These are phyloP conservation scores for Dolomedes plantarius DNA, from an alignment of 2,888 invertebrate species.

Conservation along the genomic window DNA sequence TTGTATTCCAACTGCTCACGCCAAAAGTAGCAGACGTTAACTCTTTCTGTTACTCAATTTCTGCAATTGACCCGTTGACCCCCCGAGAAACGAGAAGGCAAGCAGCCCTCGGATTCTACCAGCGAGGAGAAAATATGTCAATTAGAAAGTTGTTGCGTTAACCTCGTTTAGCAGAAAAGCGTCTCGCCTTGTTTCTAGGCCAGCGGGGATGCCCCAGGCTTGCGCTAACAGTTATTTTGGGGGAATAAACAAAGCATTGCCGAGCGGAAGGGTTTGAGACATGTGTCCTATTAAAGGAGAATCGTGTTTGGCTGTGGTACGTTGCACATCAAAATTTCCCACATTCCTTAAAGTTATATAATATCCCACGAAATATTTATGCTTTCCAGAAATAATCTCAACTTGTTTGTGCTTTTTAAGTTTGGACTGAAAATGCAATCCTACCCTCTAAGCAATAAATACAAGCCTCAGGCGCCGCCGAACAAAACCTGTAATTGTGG, in stretches of 20 bases:
- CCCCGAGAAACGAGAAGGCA: neutral
- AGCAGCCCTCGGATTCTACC: neutral
- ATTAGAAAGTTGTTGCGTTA: constrained; percentile 3
- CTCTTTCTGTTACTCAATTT: no score
- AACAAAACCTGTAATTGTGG: no score
- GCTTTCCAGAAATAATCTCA: no score
- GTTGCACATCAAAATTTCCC: no score
- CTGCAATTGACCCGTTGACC: neutral
- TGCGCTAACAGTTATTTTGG: constrained; percentile 11
- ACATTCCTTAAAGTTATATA: no score
- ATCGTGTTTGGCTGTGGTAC: neutral
- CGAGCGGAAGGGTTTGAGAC: neutral
- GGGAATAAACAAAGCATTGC: constrained; percentile 4
- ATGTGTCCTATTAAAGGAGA: neutral
- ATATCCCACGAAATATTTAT: no score
- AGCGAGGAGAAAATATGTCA: neutral
- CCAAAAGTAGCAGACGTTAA: no score
- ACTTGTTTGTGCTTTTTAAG: no score
- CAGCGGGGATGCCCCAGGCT: constrained; percentile 2
- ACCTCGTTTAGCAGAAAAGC: constrained; percentile 9
- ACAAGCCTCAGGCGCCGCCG: no score
- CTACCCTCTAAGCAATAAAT: no score
- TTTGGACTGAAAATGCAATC: no score
- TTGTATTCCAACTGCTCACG: no score
- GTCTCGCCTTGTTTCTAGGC: constrained; percentile 9